Evolutionary conservation across 1,140 invertebrate genomes (phyloP).

Genomic region (Steinernema khuongi): DNA sequence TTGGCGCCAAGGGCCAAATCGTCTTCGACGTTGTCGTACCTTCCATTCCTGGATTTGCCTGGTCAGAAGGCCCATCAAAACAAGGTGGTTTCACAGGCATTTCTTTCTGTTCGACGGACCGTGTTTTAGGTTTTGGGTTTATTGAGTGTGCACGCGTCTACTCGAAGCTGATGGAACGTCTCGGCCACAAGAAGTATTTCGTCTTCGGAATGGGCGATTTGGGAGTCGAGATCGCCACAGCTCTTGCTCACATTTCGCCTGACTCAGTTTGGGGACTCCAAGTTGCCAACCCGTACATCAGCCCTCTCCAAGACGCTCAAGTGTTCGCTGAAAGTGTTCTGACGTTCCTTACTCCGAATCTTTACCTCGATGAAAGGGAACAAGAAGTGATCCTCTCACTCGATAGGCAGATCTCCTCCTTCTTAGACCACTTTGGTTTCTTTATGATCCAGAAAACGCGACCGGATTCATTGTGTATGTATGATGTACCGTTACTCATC

Average conservation of each 20-base stretch:
- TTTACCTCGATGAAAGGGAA: constrained; percentile 10
- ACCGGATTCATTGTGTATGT: neutral
- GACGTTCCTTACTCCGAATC: constrained; percentile 15
- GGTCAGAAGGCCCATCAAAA: constrained; percentile 38
- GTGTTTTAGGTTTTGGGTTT: constrained; percentile 32
- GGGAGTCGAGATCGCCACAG: constrained; percentile 36
- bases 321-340: constrained; percentile 6
- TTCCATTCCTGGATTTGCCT: constrained; percentile 41
- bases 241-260: constrained; percentile 22
- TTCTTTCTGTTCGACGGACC: neutral
- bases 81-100: constrained; percentile 25
- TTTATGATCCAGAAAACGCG: neutral
- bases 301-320: neutral
- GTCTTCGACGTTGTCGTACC: constrained; percentile 43
- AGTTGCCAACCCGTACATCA: constrained; percentile 30
- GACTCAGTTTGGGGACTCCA: constrained; percentile 30
- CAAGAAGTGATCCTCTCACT: neutral
- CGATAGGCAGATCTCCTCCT: neutral
- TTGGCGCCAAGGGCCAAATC: constrained; percentile 34
- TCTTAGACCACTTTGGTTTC: constrained; percentile 6
- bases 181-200: constrained; percentile 26
- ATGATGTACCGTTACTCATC: neutral
- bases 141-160: constrained; percentile 33
- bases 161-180: constrained; percentile 40
- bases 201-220: constrained; percentile 27